phyloP scores from a whole-genome alignment of 1,140 invertebrate species.

The Megalonaias nervosa region DNA sequence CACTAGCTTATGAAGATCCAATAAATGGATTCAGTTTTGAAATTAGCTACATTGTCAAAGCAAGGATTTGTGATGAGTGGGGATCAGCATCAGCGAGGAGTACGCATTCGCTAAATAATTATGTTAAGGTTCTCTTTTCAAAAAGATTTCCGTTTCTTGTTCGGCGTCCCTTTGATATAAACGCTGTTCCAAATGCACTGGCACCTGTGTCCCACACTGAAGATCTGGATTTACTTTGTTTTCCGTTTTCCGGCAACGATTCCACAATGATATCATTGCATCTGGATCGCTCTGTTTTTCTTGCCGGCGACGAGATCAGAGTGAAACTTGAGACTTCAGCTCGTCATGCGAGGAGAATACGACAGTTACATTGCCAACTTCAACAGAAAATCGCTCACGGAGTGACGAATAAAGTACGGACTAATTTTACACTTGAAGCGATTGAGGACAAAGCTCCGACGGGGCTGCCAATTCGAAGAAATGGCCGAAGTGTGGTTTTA shows the following conservation, averaged over 20 bases:
- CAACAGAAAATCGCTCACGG: constrained; percentile 40
- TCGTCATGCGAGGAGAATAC: constrained; percentile 41
- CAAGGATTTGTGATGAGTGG: constrained; percentile 56
- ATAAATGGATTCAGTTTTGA: constrained; percentile 53
- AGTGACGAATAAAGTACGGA: constrained; percentile 28
- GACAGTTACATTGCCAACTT: constrained; percentile 48
- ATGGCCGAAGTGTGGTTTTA: constrained; percentile 16
- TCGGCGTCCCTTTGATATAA: constrained; percentile 52
- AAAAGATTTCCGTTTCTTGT: constrained; percentile 49
- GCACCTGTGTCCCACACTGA: constrained; percentile 46
- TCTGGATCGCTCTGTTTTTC: constrained; percentile 55
- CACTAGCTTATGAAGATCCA: constrained; percentile 49
- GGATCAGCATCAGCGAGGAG: constrained; percentile 48
- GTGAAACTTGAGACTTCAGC: constrained; percentile 43
- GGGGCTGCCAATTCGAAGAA: constrained; percentile 34
- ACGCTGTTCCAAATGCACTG: constrained; percentile 46
- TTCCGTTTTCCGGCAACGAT: constrained; percentile 21
- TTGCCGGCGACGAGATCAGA: constrained; percentile 60
- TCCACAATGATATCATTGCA: constrained; percentile 41
- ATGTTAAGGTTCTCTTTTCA: constrained; percentile 54
- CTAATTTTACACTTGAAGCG: constrained; percentile 37
- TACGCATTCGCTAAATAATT: constrained; percentile 46
- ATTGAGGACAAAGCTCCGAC: constrained; percentile 44
- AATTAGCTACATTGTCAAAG: constrained; percentile 54
- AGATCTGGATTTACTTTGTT: constrained; percentile 39